Evolutionary conservation across 2,888 invertebrate species (phyloP).

Genomic region (Acanthosepion esculentum): DNA sequence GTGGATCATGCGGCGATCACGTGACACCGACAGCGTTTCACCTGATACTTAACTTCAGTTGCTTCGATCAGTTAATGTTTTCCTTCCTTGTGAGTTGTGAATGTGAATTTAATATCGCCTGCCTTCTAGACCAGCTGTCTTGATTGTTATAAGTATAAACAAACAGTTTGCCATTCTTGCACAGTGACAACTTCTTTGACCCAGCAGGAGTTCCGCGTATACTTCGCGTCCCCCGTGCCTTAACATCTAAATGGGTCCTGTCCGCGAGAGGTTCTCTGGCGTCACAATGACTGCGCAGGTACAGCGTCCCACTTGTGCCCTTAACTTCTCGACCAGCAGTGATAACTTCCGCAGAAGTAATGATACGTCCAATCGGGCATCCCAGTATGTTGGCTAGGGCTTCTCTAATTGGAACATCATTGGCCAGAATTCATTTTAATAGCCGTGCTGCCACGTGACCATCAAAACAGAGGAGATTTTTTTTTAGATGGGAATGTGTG

Average conservation of each 20-base stretch:
- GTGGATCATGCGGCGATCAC: not conserved
- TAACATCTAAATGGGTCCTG: not conserved
- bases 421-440: not conserved
- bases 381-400: not conserved
- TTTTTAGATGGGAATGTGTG: not conserved
- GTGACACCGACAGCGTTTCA: no score
- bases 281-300: not conserved
- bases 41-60: no score
- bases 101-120: no score
- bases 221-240: not conserved
- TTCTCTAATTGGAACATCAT: not conserved
- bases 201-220: not conserved
- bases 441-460: not conserved
- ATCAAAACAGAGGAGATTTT: not conserved
- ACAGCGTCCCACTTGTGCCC: not conserved
- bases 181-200: not conserved
- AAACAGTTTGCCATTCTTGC: not conserved
- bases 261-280: not conserved
- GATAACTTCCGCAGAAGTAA: not conserved
- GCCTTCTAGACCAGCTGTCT: no score
- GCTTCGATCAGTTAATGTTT: no score
- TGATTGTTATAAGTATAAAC: not conserved
- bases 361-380: not conserved
- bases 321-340: conserved; percentile 17
- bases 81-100: no score